Conservation (phyloP, 2,113 vertebrate genomes). For the Ictidomys tridecemlineatus region DNA sequence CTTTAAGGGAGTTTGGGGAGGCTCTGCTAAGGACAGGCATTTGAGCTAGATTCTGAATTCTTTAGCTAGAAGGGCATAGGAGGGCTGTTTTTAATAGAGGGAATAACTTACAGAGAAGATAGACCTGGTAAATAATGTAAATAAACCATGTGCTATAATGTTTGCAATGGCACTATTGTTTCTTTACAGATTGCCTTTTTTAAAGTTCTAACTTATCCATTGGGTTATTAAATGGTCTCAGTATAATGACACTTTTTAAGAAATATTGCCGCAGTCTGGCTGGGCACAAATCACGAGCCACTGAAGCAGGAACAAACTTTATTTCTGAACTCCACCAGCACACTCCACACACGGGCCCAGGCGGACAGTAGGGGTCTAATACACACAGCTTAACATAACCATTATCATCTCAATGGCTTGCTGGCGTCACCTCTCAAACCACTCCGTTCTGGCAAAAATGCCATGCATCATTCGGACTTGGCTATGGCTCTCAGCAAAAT, state of each 20-base stretch:
- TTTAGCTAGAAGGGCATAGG: not conserved
- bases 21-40: not conserved
- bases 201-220: slow-evolving; percentile 8
- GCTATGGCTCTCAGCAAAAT: no score
- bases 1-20: slow-evolving; percentile 11
- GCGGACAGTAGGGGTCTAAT: no score
- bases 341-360: no score
- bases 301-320: no score
- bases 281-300: no score
- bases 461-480: no score
- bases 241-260: not conserved
- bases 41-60: slow-evolving; percentile 7
- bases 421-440: no score
- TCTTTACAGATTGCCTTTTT: slow-evolving; percentile 22
- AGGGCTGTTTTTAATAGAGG: not conserved
- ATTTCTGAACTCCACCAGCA: no score
- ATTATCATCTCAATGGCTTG: no score
- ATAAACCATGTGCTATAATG: not conserved
- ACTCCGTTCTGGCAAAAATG: no score
- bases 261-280: no score
- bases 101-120: slow-evolving; percentile 13
- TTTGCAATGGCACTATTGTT: slow-evolving; percentile 30
- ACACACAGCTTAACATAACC: no score
- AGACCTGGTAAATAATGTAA: not conserved
- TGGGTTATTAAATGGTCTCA: slow-evolving; percentile 26